Percentiles rank a stretch among this genome's conserved stretches.
Conservation (phyloP, 2,113 vertebrate species). For the Toxostoma redivivum region DNA sequence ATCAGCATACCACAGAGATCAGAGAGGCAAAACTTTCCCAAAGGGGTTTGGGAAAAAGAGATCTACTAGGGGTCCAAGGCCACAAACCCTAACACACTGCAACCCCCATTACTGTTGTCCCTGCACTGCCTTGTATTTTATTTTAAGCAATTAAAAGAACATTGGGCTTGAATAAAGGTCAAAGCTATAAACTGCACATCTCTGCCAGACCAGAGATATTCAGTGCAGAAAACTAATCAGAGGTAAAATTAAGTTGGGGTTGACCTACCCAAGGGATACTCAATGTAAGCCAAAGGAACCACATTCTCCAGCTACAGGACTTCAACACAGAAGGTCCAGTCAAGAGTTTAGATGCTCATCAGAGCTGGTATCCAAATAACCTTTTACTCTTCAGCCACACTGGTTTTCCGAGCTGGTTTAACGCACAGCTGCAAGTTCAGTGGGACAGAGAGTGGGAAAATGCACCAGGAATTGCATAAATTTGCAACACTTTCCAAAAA, state of each 20-base stretch:
- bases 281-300: background rate
- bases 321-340: background rate
- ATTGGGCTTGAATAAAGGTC: background rate
- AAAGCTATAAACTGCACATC: background rate
- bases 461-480: background rate
- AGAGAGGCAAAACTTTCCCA: background rate
- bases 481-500: background rate
- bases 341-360: background rate
- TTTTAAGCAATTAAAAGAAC: background rate
- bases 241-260: background rate
- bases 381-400: background rate
- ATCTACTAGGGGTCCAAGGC: background rate
- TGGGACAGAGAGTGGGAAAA: background rate
- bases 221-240: fast-evolving
- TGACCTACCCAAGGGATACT: background rate
- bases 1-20: background rate
- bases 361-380: background rate
- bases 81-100: background rate
- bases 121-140: background rate
- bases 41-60: background rate
- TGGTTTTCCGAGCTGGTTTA: background rate
- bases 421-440: background rate
- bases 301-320: background rate
- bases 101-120: background rate
- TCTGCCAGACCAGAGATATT: background rate